Base-by-base conservation (phyloP, 2,113 vertebrate species). In the Cheilinus undulatus region DNA sequence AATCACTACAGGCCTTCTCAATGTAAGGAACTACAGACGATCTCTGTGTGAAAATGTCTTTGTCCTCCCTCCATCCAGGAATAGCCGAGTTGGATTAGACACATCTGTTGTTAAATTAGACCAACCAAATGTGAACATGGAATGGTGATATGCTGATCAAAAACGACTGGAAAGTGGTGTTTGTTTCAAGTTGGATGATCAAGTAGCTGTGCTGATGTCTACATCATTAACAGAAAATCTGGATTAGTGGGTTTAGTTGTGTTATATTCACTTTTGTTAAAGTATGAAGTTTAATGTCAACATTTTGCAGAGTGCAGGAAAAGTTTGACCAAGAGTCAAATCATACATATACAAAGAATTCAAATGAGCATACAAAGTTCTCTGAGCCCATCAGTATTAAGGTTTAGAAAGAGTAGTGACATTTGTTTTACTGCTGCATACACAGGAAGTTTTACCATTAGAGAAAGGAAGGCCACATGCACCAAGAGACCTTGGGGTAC, bases 41-140 rank as follows among this genome's bases (percentile, higher is more conserved):
- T 60, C 51, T 63, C 28, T 38, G 61, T 48, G 49, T 71, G 61
- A 63, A 69, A 68, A 77, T 17, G 28, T 67, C 71, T 86, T 70
- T 76, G 78, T 86, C 78, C 69, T 76, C 56, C n/a, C 19, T 36
- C 70, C 48, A 14, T 61, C 78, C 85, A 72, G 68, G 76, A 90
- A 87, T 84, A 87, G 68, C 43, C 0, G 19, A 52, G 58, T 3
- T 2, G 69, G 78, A 80, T 76, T 57, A 64, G 65, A 58, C 15
- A 7, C 71, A 69, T 62, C 46, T 52, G 38, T 8, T 12, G 2
- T 46, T 22, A 28, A 28, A 42, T 42, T 17, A 42, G 19, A 42
- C 40, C 19, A 14, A 8, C 24, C 14, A 27, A 3, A 11, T 27
- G 26, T 27, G 34, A 45, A 27, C 19, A 19, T 1, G 15, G 30